phyloP scores from a whole-genome alignment of 2,888 invertebrate species.

The Drosophila koepferae region DNA sequence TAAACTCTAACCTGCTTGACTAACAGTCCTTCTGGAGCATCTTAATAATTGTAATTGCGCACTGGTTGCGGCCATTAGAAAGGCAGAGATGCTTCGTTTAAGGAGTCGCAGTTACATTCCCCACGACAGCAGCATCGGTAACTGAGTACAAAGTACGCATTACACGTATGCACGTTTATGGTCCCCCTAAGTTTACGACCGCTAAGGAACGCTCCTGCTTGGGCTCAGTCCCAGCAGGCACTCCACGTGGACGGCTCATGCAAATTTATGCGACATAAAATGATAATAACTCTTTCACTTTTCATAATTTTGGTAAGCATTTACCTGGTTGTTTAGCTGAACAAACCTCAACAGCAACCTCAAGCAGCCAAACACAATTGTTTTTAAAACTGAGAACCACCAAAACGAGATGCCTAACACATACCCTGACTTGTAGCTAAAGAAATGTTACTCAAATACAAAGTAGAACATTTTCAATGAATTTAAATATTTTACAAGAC shows the following conservation, averaged over 20 bases:
- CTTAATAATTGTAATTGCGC: slow-evolving; percentile 54
- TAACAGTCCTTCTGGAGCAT: slow-evolving; percentile 22
- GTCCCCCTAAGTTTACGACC: slow-evolving; percentile 46
- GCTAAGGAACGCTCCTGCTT: slow-evolving; percentile 18
- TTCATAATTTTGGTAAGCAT: slow-evolving; percentile 68
- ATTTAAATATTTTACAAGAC: not conserved
- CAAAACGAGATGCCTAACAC: not conserved
- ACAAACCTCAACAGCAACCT: slow-evolving; percentile 18
- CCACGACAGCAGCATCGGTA: slow-evolving; percentile 15
- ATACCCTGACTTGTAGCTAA: slow-evolving; percentile 17
- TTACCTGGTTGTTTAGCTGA: slow-evolving; percentile 64
- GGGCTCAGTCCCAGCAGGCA: slow-evolving; percentile 28
- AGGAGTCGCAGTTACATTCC: slow-evolving; percentile 7
- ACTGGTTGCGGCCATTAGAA: slow-evolving; percentile 33
- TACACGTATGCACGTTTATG: slow-evolving; percentile 52
- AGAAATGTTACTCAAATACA: not conserved
- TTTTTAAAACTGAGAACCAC: slow-evolving; percentile 20
- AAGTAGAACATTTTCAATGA: not conserved
- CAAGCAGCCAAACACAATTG: slow-evolving; percentile 34
- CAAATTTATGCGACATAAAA: slow-evolving; percentile 74
- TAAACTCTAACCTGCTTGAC: slow-evolving; percentile 1
- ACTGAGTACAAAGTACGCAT: slow-evolving; percentile 43
- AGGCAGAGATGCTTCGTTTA: not conserved
- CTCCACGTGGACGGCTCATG: slow-evolving; percentile 52
- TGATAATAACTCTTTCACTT: slow-evolving; percentile 74